Conservation (phyloP, 2,888 invertebrate genomes). For the Drosophila sordidapex region DNA sequence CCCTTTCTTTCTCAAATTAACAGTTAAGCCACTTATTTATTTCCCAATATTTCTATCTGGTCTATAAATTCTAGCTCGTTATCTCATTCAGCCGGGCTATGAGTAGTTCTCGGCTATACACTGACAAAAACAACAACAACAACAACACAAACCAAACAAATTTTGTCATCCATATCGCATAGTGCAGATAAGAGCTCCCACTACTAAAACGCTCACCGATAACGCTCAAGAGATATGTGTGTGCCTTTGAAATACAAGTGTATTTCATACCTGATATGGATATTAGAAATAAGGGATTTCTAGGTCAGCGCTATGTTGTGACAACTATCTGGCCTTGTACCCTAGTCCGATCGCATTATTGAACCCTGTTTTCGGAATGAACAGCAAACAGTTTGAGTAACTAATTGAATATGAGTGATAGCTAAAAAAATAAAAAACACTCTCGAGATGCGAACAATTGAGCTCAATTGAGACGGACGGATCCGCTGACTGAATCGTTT, state of each 20-base stretch:
- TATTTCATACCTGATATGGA: slow-evolving; percentile 20
- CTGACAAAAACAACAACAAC: slow-evolving; percentile 5
- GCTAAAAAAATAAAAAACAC: slow-evolving; percentile 27
- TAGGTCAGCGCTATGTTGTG: slow-evolving; percentile 44
- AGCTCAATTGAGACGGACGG: slow-evolving; percentile 62
- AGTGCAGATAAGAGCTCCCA: slow-evolving; percentile 50
- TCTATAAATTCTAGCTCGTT: slow-evolving; percentile 50
- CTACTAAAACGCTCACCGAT: not conserved
- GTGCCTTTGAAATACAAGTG: not conserved
- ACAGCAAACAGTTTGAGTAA: slow-evolving; percentile 25
- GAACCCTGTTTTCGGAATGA: slow-evolving; percentile 20
- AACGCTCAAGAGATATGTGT: not conserved
- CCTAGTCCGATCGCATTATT: slow-evolving; percentile 27
- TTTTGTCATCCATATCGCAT: slow-evolving; percentile 58
- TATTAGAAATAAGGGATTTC: slow-evolving; percentile 38
- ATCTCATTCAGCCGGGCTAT: slow-evolving; percentile 46
- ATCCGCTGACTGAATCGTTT: slow-evolving; percentile 16
- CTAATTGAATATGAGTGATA: slow-evolving; percentile 53
- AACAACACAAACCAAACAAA: slow-evolving; percentile 56
- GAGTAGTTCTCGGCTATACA: slow-evolving; percentile 7
- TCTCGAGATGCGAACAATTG: slow-evolving; percentile 63
- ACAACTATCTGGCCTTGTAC: slow-evolving; percentile 38
- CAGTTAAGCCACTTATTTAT: slow-evolving; percentile 29
- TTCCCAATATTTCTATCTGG: slow-evolving; percentile 52
- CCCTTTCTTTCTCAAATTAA: slow-evolving; percentile 6